Conservation (phyloP, 1,140 invertebrate genomes). For the Phortica variegata region DNA sequence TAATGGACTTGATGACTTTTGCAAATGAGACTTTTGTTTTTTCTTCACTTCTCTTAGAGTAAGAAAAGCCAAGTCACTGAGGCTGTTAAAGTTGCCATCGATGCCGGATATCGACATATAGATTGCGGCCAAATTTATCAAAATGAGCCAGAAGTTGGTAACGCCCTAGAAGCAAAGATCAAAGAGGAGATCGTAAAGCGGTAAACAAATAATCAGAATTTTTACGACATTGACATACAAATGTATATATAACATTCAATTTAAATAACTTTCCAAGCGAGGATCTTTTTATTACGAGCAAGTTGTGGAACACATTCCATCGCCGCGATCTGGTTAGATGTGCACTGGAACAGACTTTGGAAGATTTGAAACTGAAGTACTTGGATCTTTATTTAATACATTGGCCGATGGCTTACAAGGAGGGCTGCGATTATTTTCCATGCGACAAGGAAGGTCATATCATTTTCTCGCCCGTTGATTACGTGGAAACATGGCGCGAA, state of each 20-base stretch:
- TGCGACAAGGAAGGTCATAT: conserved; percentile 64
- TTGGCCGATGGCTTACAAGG: conserved; percentile 73
- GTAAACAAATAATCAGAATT: conserved; percentile 46
- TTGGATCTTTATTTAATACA: conserved; percentile 81
- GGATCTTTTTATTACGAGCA: conserved; percentile 73
- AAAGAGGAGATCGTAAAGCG: conserved; percentile 67
- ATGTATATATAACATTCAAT: too few relatives aligned
- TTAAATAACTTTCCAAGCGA: conserved; percentile 60
- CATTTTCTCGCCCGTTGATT: conserved; percentile 67
- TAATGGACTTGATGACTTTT: too few relatives aligned
- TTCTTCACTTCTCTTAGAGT: conserved; percentile 63
- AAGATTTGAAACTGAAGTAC: conserved; percentile 68
- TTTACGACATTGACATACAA: not conserved
- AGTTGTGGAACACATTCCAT: conserved; percentile 72
- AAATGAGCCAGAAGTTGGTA: conserved; percentile 59
- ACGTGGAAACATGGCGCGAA: conserved; percentile 78
- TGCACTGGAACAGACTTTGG: conserved; percentile 63
- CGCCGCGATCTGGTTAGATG: conserved; percentile 61
- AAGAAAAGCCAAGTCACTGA: conserved; percentile 70
- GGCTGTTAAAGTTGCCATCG: conserved; percentile 76
- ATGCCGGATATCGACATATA: conserved; percentile 78
- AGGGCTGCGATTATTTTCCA: conserved; percentile 48
- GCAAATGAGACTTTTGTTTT: too few relatives aligned
- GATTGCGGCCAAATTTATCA: conserved; percentile 78
- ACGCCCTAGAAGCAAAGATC: conserved; percentile 67